phyloP scores from a whole-genome alignment of 2,113 vertebrate genomes.

The Strigops habroptila region DNA sequence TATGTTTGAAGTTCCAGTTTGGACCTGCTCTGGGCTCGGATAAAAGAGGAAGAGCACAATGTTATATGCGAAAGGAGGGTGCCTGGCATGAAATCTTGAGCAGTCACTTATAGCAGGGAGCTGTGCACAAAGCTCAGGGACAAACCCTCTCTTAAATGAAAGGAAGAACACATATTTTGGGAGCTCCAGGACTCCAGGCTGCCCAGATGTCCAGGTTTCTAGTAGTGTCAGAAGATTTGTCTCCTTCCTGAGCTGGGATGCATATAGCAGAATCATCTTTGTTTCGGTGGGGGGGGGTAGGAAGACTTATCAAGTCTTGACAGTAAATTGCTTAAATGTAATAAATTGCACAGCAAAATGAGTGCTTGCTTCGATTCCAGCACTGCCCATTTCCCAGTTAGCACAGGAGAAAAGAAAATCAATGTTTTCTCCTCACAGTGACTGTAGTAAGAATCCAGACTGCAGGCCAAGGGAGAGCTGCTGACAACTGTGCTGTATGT shows the following conservation, averaged over 20 bases:
- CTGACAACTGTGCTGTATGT: accelerated
- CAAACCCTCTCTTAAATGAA: neutral
- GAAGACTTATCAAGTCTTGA: neutral
- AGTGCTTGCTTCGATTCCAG: neutral
- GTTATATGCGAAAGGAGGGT: neutral
- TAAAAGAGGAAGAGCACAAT: slow-evolving; percentile 54
- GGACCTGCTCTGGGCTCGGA: slow-evolving; percentile 43
- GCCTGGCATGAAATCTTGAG: neutral
- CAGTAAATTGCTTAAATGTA: neutral
- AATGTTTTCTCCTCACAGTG: neutral
- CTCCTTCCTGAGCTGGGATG: neutral
- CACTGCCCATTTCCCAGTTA: neutral
- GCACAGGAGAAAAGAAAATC: neutral
- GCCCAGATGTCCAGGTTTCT: neutral
- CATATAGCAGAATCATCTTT: neutral
- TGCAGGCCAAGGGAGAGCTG: neutral
- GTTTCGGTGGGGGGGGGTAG: neutral
- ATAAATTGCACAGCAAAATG: neutral
- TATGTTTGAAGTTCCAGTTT: slow-evolving; percentile 57
- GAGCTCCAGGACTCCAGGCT: neutral
- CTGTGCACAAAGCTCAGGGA: too few relatives aligned
- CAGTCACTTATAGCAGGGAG: neutral
- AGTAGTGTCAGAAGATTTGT: neutral
- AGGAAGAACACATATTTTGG: neutral
- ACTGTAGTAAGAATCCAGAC: neutral